Conservation (phyloP, 2,797 vertebrate genomes). For the Leptoclinus maculatus region DNA sequence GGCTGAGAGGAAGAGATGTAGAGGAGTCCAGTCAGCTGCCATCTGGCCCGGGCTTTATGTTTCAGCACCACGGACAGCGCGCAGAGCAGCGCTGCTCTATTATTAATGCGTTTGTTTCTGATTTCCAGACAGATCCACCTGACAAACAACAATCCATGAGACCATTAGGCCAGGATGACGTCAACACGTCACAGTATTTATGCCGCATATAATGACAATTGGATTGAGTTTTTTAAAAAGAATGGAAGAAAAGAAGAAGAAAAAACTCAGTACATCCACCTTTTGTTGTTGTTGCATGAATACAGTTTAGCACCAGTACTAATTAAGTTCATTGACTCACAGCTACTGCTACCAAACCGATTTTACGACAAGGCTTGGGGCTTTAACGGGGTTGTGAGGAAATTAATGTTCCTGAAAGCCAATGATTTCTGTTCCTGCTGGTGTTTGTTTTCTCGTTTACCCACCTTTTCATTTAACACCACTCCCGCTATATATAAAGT, state of each 20-base stretch:
- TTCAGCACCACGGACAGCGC: slow-evolving; percentile 64
- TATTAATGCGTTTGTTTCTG: slow-evolving; percentile 15
- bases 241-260: background rate
- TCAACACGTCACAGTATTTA: background rate
- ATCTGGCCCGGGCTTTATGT: slow-evolving; percentile 24
- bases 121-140: slow-evolving; percentile 15
- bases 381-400: background rate
- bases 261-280: background rate
- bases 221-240: background rate
- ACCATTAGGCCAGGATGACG: background rate
- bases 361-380: background rate
- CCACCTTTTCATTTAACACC: slow-evolving; percentile 10
- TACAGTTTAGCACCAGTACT: background rate
- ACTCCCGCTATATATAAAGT: background rate
- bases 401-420: slow-evolving; percentile 24
- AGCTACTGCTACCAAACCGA: background rate
- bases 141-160: background rate
- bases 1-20: background rate
- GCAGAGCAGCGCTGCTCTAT: slow-evolving; percentile 11
- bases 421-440: slow-evolving; percentile 7
- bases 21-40: slow-evolving; percentile 35
- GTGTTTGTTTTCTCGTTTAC: slow-evolving; percentile 2
- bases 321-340: background rate
- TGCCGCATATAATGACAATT: background rate
- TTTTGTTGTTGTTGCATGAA: slow-evolving; percentile 1